Evolutionary conservation across 1,140 invertebrate species (phyloP).

Genomic region (Philopotamus ludificatus): DNA sequence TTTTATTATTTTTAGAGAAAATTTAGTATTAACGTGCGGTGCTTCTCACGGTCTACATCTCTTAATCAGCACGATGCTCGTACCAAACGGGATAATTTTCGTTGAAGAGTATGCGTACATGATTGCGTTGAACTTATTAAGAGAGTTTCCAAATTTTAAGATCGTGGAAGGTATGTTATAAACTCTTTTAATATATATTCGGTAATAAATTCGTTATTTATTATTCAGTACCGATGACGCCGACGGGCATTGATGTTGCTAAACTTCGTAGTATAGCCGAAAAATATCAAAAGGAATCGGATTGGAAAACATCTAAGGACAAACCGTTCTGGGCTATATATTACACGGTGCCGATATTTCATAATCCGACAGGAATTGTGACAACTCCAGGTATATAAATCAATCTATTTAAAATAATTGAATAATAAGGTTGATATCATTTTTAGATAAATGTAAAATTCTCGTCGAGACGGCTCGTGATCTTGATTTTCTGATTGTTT

Average conservation of each 20-base stretch:
- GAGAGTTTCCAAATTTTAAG: conserved; percentile 58
- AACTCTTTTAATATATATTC: conserved; percentile 3
- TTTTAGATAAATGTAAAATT: conserved; percentile 50
- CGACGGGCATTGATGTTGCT: conserved; percentile 58
- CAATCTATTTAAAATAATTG: background rate
- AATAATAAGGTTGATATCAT: too few species aligned
- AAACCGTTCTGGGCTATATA: conserved; percentile 63
- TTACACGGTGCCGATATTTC: conserved; percentile 65
- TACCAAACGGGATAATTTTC: conserved; percentile 61
- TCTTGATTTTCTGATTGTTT: conserved; percentile 59
- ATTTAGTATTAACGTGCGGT: conserved; percentile 64
- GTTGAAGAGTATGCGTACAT: conserved; percentile 71
- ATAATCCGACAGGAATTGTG: conserved; percentile 64
- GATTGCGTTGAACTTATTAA: conserved; percentile 60
- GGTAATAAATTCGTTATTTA: conserved; percentile 1
- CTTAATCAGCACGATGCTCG: conserved; percentile 58
- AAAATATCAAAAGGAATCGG: background rate
- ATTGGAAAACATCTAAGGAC: conserved; percentile 41
- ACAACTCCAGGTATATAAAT: conserved; percentile 52
- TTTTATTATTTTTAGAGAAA: conserved; percentile 49
- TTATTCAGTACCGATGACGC: conserved; percentile 58
- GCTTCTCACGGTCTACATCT: conserved; percentile 64
- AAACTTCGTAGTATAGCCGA: conserved; percentile 32
- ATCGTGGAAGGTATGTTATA: conserved; percentile 54
- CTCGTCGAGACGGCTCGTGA: conserved; percentile 59